A percentile compares a stretch with the other conserved stretches of the same genome.
Evolutionary conservation across 2,888 invertebrate genomes (phyloP).

Genomic region (Pristionchus maxplancki): DNA sequence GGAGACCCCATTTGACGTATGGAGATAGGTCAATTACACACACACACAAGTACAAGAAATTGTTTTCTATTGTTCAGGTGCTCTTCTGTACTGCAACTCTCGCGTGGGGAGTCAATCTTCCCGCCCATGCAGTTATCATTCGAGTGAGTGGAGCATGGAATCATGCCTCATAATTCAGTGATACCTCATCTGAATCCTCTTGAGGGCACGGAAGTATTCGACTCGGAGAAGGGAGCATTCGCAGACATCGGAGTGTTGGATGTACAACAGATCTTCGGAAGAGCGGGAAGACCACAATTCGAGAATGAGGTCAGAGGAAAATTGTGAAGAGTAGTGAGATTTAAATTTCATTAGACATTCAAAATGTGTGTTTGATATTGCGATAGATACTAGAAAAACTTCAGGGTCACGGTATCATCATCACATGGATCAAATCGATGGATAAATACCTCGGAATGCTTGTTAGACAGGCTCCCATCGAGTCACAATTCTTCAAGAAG

Average conservation of each 20-base stretch:
- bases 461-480: constrained; percentile 97
- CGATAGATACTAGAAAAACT: constrained; percentile 82
- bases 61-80: constrained; percentile 79
- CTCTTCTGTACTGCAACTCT: constrained; percentile 96
- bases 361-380: too few species aligned
- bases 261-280: constrained; percentile 93
- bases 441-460: constrained; percentile 91
- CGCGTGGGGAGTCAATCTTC: constrained; percentile 99
- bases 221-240: constrained; percentile 93
- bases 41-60: not conserved
- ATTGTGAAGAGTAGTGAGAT: not conserved
- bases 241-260: constrained; percentile 96
- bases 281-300: constrained; percentile 98
- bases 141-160: constrained; percentile 82
- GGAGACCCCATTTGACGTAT: too few species aligned
- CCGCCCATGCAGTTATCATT: constrained; percentile 97
- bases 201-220: constrained; percentile 96
- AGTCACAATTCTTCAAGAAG: constrained; percentile 93
- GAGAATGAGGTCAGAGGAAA: constrained; percentile 83
- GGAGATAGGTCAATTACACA: not conserved
- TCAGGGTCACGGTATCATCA: constrained; percentile 90
- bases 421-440: constrained; percentile 92
- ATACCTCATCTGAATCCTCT: constrained; percentile 20
- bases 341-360: not conserved
- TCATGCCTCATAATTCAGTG: too few species aligned